Base-by-base conservation (phyloP, 2,888 invertebrate species). In the Heliconius hortense region DNA sequence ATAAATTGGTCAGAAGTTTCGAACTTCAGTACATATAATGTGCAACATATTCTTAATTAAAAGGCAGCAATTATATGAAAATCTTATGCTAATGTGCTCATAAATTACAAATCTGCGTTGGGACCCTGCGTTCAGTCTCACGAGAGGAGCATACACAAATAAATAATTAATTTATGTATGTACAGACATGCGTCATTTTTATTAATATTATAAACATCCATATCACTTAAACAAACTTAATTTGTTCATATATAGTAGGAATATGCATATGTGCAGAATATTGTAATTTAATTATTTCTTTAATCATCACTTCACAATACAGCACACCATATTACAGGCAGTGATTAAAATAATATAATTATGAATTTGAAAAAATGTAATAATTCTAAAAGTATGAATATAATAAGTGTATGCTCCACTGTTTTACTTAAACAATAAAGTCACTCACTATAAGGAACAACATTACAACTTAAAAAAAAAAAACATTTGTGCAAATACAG, bases 41-140 rank as follows among this genome's bases (percentile, higher is more conserved):
- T 79, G 83, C 84, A 86, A 89, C 83, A 86, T 82, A 85, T 71
- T 80, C 85, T 84, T 84, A 84, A 83, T 76, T 82, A 80, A 82
- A 82, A 81, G 81, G 80, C 81, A 76, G 78, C 74, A 28, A 43
- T 77, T 76, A 76, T 67, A 74, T 72, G 71, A 76, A 72, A 72
- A 39, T 68, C 87, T 89, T 88, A 78, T 39, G 70, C 83, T 86
- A 86, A 76, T 79, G 83, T 84, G 82, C 81, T 79, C 78, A 80
- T 84, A 81, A 81, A 81, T 81, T 81, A 81, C 75, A 82, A 81
- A 83, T 59, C 82, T 81, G 82, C 83, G 84, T 82, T 81, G 85
- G 82, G 82, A 84, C 81, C 82, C 84, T 85, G 84, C 84, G 83
- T 81, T 88, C 88, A 89, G 87, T 87, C 86, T 88, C 79, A 81